These are phyloP conservation scores for Bagarius yarrelli DNA, from an alignment of 2,113 vertebrate species.

Conservation along the genomic window DNA sequence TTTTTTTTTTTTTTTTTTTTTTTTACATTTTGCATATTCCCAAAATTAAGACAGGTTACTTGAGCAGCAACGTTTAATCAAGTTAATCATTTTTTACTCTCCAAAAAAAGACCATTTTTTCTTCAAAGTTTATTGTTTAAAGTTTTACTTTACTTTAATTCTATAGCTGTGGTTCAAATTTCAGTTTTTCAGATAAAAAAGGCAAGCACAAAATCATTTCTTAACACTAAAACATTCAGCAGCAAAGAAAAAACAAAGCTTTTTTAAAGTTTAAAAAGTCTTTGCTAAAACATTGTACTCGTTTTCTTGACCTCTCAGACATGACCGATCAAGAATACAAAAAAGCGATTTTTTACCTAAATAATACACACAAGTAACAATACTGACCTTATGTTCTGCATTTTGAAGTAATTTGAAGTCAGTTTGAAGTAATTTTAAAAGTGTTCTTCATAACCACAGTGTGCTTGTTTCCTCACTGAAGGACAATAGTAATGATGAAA, in stretches of 20 bases:
- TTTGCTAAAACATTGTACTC: too few relatives aligned
- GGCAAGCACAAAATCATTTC: not conserved
- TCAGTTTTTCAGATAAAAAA: not conserved
- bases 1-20: not conserved
- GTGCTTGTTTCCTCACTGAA: slow-evolving; percentile 33
- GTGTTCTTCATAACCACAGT: slow-evolving; percentile 36
- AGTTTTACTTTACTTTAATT: not conserved
- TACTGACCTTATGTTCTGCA: slow-evolving; percentile 46
- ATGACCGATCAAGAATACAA: not conserved
- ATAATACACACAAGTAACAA: not conserved
- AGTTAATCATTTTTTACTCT: too few relatives aligned
- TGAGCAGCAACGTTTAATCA: too few relatives aligned
- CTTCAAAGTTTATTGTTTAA: too few relatives aligned
- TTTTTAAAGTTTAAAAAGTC: not conserved
- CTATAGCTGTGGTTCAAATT: not conserved
- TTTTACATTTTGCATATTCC: too few relatives aligned
- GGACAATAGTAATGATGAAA: slow-evolving; percentile 34
- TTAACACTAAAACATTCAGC: not conserved
- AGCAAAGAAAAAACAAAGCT: not conserved
- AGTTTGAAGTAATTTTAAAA: not conserved
- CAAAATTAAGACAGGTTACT: too few relatives aligned
- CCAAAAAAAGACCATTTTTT: too few relatives aligned
- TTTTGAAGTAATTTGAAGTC: slow-evolving; percentile 15
- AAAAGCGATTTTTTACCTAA: not conserved
- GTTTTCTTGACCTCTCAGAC: not conserved